Evolutionary conservation across 2,113 vertebrate genomes (phyloP).

Genomic region (Spea bombifrons): DNA sequence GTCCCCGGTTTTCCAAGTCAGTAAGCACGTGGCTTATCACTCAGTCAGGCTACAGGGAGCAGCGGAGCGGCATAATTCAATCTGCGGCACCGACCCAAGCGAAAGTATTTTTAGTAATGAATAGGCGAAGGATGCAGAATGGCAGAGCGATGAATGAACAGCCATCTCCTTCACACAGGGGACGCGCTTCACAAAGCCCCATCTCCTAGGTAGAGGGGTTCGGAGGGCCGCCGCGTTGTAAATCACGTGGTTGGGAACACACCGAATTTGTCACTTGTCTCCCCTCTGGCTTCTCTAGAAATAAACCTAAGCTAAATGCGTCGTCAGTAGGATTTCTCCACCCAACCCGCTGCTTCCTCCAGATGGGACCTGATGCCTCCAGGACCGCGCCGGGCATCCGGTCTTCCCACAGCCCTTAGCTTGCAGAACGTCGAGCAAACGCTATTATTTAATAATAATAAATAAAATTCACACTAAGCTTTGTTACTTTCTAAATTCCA

Average conservation of each 20-base stretch:
- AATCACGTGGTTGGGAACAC: neutral
- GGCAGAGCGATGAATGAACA: conserved; percentile 9
- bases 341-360: neutral
- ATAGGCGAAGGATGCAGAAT: conserved; percentile 63
- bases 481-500: no score
- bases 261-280: neutral
- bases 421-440: no score
- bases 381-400: no score
- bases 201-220: neutral
- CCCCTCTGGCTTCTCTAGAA: neutral
- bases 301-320: neutral
- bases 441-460: no score
- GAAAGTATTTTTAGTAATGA: conserved; percentile 69
- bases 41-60: conserved; percentile 24
- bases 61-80: conserved; percentile 60
- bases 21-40: neutral
- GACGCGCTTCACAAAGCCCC: neutral
- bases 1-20: neutral
- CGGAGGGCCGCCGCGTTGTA: neutral
- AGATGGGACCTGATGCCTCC: neutral
- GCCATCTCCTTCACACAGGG: neutral
- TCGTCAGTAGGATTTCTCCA: neutral
- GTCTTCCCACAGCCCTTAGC: no score
- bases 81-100: conserved; percentile 62
- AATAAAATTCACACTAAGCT: no score